Evolutionary conservation across 1,140 invertebrate genomes (phyloP), one percentile per base, ranked within the genome.

Genomic region (Tetramorium parvispinum): DNA sequence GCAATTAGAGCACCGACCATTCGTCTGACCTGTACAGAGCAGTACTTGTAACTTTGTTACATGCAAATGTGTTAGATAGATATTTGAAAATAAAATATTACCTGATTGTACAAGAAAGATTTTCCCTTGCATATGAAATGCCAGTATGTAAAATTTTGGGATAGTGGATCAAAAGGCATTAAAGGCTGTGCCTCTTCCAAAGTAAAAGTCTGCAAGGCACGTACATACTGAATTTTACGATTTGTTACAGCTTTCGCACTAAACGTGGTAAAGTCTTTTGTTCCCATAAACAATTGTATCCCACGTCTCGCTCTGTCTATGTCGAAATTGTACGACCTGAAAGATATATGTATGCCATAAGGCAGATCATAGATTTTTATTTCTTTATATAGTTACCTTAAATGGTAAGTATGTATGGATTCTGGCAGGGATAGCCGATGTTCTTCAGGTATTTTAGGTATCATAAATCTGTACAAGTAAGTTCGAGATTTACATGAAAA

Each of bases 91-190:
- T 53, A 2, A 59, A 16, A 70, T 37, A 24, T 75, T 94, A 97
- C 97, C 95, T 98, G 97, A 91, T 97, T 97, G 91, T 98, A 97
- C 21, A 98, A 94, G 95, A 97, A 98, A n/a, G 96, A 96, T 91
- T 91, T 95, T 37, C 96, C 95, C 85, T 95, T 96, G 16, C 97
- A 95, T 81, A 95, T 95, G 55, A 98, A 94, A 90, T 97, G 96
- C 95, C 96, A 97, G 91, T 96, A 97, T 88, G 96, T 93, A 88
- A 96, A 96, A 46, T 95, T 89, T 11, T 93, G 85, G 0, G 95
- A 88, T 10, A 95, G 87, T 27, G 91, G 87, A 87, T 92, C 91
- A 3, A 92, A 83, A 6, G 96, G 92, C 21, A 96, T 93, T 43
- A 96, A 87, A 0, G 96, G 93, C 18, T 55, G 61, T 8, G 95